These are phyloP conservation scores for Helobdella robusta DNA, from an alignment of 2,888 invertebrate species.

Conservation along the genomic window DNA sequence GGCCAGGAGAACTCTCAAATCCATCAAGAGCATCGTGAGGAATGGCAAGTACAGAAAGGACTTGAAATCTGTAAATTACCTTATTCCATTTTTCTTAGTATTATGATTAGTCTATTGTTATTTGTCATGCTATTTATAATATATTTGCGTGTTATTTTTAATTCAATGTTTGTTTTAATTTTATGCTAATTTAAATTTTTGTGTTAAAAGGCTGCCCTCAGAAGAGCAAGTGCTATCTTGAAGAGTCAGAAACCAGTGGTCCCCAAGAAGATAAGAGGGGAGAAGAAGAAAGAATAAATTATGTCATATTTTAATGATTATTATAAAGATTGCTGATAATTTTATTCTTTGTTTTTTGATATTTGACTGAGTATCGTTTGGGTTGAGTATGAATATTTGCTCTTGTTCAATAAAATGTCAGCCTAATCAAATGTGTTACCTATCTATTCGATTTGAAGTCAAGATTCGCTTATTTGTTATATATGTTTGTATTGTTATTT, in stretches of 20 bases:
- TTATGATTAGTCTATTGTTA: background rate
- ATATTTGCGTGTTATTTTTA: background rate
- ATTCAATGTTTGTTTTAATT: too few relatives aligned
- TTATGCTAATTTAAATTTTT: too few relatives aligned
- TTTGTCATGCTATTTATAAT: background rate
- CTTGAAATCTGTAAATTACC: slow-evolving; percentile 60
- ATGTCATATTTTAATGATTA: background rate
- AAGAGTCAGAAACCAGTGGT: slow-evolving; percentile 79
- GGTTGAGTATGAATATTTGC: too few relatives aligned
- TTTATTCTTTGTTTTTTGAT: too few relatives aligned
- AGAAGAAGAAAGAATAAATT: slow-evolving; percentile 32
- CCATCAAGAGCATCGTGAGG: slow-evolving; percentile 69
- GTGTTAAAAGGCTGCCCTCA: slow-evolving; percentile 67
- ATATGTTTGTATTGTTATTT: too few relatives aligned
- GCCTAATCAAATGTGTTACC: too few relatives aligned
- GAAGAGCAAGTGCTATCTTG: slow-evolving; percentile 83
- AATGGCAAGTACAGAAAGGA: slow-evolving; percentile 80
- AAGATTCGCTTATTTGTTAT: too few relatives aligned
- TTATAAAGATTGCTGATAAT: too few relatives aligned
- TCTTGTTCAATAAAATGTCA: too few relatives aligned
- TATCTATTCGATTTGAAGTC: too few relatives aligned
- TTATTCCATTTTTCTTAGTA: background rate
- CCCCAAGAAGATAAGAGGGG: slow-evolving; percentile 56
- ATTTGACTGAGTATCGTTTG: too few relatives aligned
- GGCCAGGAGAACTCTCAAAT: slow-evolving; percentile 72